Evolutionary conservation across 2,113 vertebrate genomes (phyloP), one percentile per base, ranked within the genome.

Genomic region (Corythaixoides concolor): DNA sequence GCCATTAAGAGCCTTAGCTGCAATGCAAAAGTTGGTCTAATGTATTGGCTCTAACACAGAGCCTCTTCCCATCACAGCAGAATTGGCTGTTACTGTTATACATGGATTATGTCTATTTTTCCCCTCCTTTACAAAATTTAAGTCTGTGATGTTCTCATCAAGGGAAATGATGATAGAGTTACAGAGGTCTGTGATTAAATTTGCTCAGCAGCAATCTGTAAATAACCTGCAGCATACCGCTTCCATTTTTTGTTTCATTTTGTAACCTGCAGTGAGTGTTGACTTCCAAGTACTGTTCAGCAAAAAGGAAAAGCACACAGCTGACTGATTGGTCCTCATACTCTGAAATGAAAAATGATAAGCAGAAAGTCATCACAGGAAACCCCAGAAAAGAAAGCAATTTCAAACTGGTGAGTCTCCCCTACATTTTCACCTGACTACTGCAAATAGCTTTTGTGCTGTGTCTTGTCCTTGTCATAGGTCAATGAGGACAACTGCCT

Each of bases 161-260:
- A 96, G 97, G 92, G 97, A 98, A 97, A 97, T 93, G 75, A 96
- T 97, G 97, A 97, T 96, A 86, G 96, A 98, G 90, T 97, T 98
- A 96, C 94, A 97, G 94, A 92, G 88, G 15, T 81, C 75, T 81
- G 81, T 98, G 97, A 98, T 98, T 98, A 98, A 97, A 98, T 98
- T 98, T 98, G 69, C 94, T 97, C 75, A 17, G 90, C 94, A 97
- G 97, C 93, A 97, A 97, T 94, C 95, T 76, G 83, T 97, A 97
- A 98, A 98, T 97, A 98, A 97, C 95, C 86, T 91, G 88, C 90
- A 97, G 89, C 91, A 93, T 92, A 96, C 68, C 26, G n/a, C 94
- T 98, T 98, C 85, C 90, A 69, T 62, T 94, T 96, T 97, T 97
- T 95, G 76, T 97, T 97, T 98, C 79, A 86, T 82, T 96, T 74